phyloP scores from a whole-genome alignment of 1,140 invertebrate species.

The Drosophila guanche region DNA sequence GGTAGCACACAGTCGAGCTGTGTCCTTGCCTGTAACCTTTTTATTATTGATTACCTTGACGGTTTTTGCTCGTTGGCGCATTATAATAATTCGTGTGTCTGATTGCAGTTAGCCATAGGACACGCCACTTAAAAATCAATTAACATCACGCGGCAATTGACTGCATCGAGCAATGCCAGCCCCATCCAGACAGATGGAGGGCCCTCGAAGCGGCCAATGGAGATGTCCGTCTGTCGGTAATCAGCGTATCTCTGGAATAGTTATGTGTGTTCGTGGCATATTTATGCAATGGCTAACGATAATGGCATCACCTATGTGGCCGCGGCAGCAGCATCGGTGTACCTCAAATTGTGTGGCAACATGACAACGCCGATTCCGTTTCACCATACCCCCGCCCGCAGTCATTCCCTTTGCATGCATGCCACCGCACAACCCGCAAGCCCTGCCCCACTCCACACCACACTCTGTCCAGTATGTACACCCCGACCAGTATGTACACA shows the following conservation, averaged over 20 bases:
- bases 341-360: slow-evolving; percentile 53
- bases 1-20: not conserved
- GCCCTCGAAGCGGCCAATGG: slow-evolving; percentile 4
- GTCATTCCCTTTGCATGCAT: slow-evolving; percentile 28
- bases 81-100: slow-evolving; percentile 22
- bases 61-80: slow-evolving; percentile 37
- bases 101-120: slow-evolving; percentile 33
- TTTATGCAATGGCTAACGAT: slow-evolving; percentile 29
- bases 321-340: slow-evolving; percentile 28
- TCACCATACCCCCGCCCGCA: not conserved
- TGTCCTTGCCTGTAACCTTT: not conserved
- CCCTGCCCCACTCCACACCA: not conserved
- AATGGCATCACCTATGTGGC: slow-evolving; percentile 8
- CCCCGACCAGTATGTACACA: slow-evolving; percentile 54
- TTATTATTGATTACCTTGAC: slow-evolving; percentile 65
- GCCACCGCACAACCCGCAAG: slow-evolving; percentile 9
- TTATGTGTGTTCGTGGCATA: not conserved
- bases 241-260: no score
- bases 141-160: slow-evolving; percentile 57
- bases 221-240: no score
- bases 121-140: slow-evolving; percentile 72
- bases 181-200: slow-evolving; percentile 10
- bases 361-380: not conserved
- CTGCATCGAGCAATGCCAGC: slow-evolving; percentile 26
- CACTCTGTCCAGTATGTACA: not conserved